A percentile compares a stretch with the other conserved stretches of the same genome.
These are phyloP conservation scores for Zapus hudsonius DNA, from an alignment of 2,113 vertebrate genomes.

Conservation along the genomic window DNA sequence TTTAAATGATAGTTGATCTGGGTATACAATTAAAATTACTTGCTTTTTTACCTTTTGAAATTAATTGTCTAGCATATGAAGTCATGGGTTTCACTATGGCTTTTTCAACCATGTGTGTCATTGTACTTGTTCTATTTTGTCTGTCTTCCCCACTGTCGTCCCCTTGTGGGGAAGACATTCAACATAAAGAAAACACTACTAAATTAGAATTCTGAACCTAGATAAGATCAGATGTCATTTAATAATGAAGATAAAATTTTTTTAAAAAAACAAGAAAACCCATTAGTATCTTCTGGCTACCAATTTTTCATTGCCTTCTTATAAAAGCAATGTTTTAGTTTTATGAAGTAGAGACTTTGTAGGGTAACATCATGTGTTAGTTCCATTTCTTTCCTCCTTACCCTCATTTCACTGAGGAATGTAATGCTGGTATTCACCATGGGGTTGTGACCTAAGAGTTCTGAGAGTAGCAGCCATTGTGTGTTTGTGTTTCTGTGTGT, in stretches of 20 bases:
- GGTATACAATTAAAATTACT: constrained; percentile 60
- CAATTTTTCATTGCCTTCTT: not conserved
- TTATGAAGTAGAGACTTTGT: no score
- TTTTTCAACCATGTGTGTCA: not conserved
- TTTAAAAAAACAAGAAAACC: not conserved
- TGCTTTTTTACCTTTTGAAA: not conserved
- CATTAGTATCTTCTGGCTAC: no score
- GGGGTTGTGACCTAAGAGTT: no score
- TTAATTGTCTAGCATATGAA: not conserved
- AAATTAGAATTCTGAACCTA: not conserved
- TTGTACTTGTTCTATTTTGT: not conserved
- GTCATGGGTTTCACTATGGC: not conserved
- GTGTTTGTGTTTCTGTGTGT: no score
- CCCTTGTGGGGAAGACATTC: not conserved
- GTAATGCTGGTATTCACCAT: no score
- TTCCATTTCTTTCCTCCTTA: no score
- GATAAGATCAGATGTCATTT: no score
- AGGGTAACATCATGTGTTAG: no score
- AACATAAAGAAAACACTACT: not conserved
- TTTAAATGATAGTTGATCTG: not conserved
- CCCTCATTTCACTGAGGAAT: no score
- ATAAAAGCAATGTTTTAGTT: constrained; percentile 15
- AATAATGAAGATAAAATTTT: not conserved
- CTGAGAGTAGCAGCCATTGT: no score
- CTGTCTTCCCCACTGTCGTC: not conserved